Conservation (phyloP, 2,113 vertebrate genomes). For the Myotis davidii region DNA sequence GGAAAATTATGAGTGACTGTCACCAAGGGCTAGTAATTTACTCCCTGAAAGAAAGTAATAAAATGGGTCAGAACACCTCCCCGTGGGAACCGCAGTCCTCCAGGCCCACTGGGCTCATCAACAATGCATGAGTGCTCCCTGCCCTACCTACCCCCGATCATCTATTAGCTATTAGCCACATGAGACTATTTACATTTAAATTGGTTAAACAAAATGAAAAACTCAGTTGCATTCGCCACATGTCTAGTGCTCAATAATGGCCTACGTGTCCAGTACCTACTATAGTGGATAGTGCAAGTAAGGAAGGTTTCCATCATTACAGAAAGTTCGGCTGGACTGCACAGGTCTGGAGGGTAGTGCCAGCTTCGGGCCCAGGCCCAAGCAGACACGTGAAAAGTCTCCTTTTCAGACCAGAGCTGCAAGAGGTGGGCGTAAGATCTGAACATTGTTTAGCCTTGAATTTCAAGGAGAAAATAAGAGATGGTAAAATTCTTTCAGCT, state of each 20-base stretch:
- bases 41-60: slow-evolving; percentile 24
- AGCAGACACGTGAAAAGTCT: background rate
- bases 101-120: background rate
- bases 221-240: background rate
- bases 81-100: background rate
- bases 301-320: background rate
- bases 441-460: background rate
- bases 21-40: background rate
- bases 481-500: background rate
- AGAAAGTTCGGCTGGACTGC: background rate
- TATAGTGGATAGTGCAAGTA: background rate
- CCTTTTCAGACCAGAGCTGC: background rate
- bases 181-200: background rate
- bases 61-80: background rate
- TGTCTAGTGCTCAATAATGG: background rate
- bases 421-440: background rate
- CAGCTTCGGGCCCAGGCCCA: background rate
- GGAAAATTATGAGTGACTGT: slow-evolving; percentile 13
- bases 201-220: background rate
- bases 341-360: background rate
- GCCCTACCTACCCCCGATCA: background rate
- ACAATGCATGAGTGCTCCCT: no score
- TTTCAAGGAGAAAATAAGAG: background rate
- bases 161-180: background rate
- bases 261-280: background rate